These are phyloP conservation scores for Clunio marinus DNA, from an alignment of 2,888 invertebrate genomes.

Conservation along the genomic window DNA sequence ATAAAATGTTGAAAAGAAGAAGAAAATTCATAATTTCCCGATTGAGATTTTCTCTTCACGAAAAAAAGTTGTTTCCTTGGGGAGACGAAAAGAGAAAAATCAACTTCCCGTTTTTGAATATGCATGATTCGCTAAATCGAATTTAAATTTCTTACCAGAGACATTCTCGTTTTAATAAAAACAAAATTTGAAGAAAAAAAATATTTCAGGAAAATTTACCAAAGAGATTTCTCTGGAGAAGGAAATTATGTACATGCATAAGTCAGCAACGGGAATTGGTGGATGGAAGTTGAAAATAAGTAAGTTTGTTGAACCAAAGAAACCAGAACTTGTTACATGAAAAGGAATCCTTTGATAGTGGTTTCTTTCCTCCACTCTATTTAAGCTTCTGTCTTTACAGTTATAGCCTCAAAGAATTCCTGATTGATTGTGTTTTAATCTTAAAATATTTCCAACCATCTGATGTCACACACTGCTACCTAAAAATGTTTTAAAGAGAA, in stretches of 20 bases:
- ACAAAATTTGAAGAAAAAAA: not conserved
- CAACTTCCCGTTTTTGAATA: slow-evolving; percentile 10
- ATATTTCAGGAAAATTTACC: not conserved
- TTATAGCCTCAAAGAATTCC: slow-evolving; percentile 15
- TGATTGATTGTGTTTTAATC: slow-evolving; percentile 37
- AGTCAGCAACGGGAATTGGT: not conserved
- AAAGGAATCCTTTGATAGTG: slow-evolving; percentile 28
- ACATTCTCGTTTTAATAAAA: too few relatives aligned
- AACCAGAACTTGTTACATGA: slow-evolving; percentile 4
- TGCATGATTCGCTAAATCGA: slow-evolving; percentile 16
- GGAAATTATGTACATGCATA: slow-evolving; percentile 18
- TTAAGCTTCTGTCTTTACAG: not conserved
- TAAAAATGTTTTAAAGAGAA: not conserved
- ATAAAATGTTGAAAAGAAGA: too few relatives aligned
- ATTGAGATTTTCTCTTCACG: not conserved
- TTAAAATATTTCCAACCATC: slow-evolving; percentile 19
- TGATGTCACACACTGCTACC: slow-evolving; percentile 19
- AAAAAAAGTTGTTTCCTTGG: not conserved
- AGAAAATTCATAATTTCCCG: slow-evolving; percentile 19
- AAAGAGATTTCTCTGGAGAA: not conserved
- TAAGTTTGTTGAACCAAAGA: slow-evolving; percentile 15
- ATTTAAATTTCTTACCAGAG: slow-evolving; percentile 7
- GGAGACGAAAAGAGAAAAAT: not conserved
- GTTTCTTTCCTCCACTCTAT: not conserved
- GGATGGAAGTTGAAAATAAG: not conserved